A percentile compares a stretch with the other conserved stretches of the same genome.
These are phyloP conservation scores for Acrocephalus scirpaceus DNA, from an alignment of 2,797 vertebrate genomes.

Conservation along the genomic window DNA sequence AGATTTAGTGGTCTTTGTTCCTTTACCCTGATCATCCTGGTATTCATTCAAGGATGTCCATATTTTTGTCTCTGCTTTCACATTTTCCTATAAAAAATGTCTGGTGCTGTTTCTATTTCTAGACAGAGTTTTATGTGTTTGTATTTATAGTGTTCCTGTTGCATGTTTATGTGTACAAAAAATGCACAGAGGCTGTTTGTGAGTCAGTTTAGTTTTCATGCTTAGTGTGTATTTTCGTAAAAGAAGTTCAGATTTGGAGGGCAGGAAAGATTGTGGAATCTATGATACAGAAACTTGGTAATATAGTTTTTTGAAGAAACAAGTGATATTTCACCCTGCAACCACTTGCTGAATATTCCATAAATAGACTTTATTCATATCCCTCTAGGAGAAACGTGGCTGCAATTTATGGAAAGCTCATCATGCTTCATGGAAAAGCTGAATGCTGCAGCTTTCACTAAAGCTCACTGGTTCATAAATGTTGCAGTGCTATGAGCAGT, in stretches of 20 bases:
- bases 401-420: constrained; percentile 54
- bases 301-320: constrained; percentile 41
- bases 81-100: background rate
- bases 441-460: constrained; percentile 26
- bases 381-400: constrained; percentile 23
- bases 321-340: constrained; percentile 37
- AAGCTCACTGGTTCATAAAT: constrained; percentile 1
- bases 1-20: background rate
- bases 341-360: constrained; percentile 28
- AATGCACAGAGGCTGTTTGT: background rate
- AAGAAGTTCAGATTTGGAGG: background rate
- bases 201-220: background rate
- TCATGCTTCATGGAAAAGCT: constrained; percentile 26
- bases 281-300: background rate
- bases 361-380: constrained; percentile 54
- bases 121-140: background rate
- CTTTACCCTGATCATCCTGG: background rate
- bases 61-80: background rate
- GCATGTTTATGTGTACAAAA: background rate
- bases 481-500: background rate
- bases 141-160: background rate
- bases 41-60: fast-evolving
- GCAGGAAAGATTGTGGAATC: background rate
- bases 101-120: background rate
- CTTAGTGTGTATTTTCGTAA: background rate